A percentile compares a stretch with the other conserved stretches of the same genome.
These are phyloP conservation scores for western clawed frog (Xenopus tropicalis) DNA, from an alignment of 2,113 vertebrate species.

Conservation along the genomic window UCB_Xtro_10.0 CM004449.2:7949501-7950000, in stretches of 20 bases:
- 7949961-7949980: too few species aligned
- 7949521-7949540: slow-evolving; percentile 56
- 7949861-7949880: slow-evolving; percentile 59
- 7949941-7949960: not conserved
- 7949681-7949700: slow-evolving; percentile 14
- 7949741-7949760: not conserved
- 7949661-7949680: slow-evolving; percentile 70
- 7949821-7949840: slow-evolving; percentile 76
- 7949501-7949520: slow-evolving; percentile 56
- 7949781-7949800: slow-evolving; percentile 61
- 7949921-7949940: slow-evolving; percentile 57
- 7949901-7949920: slow-evolving; percentile 62
- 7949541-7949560: slow-evolving; percentile 55
- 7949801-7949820: slow-evolving; percentile 68
- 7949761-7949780: slow-evolving; percentile 52
- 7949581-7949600: slow-evolving; percentile 55
- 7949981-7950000: too few species aligned
- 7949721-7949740: not conserved
- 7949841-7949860: slow-evolving; percentile 75
- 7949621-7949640: slow-evolving; percentile 48
- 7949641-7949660: slow-evolving; percentile 66
- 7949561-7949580: slow-evolving; percentile 62
- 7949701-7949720: not conserved
- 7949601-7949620: slow-evolving; percentile 17
- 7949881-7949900: slow-evolving; percentile 65